phyloP scores from a whole-genome alignment of 2,797 vertebrate species.

The Coluber constrictor region DNA sequence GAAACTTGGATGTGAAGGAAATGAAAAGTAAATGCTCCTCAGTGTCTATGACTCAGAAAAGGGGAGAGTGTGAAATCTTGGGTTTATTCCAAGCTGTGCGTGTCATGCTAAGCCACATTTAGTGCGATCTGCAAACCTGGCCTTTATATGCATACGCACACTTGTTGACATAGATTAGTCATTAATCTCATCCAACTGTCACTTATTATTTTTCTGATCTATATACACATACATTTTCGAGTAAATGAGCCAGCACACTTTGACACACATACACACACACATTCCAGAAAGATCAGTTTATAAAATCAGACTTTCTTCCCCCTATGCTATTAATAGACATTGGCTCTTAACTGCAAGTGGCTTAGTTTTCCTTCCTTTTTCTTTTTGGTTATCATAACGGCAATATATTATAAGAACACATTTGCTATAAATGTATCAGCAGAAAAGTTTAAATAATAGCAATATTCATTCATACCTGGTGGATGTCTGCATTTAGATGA shows the following conservation, averaged over 20 bases:
- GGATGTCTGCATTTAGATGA: conserved; percentile 48
- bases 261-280: not conserved
- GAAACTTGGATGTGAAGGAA: not conserved
- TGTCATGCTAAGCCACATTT: not conserved
- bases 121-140: not conserved
- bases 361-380: not conserved
- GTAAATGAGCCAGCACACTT: not conserved
- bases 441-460: conserved; percentile 49
- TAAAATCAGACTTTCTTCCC: not conserved
- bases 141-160: not conserved
- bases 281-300: not conserved
- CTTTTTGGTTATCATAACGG: conserved; percentile 43
- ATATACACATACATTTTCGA: not conserved
- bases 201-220: not conserved
- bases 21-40: not conserved
- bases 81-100: not conserved
- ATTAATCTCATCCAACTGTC: not conserved
- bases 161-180: not conserved
- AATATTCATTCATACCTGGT: conserved; percentile 44
- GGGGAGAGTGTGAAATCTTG: not conserved
- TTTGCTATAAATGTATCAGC: conserved; percentile 43
- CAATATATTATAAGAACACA: conserved; percentile 50
- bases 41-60: not conserved
- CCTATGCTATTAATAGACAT: conserved; percentile 13
- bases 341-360: conserved; percentile 28